Percentiles rank a stretch among this genome's conserved stretches.
These are phyloP conservation scores for Lycocorax pyrrhopterus DNA, from an alignment of 2,113 vertebrate genomes.

Conservation along the genomic window DNA sequence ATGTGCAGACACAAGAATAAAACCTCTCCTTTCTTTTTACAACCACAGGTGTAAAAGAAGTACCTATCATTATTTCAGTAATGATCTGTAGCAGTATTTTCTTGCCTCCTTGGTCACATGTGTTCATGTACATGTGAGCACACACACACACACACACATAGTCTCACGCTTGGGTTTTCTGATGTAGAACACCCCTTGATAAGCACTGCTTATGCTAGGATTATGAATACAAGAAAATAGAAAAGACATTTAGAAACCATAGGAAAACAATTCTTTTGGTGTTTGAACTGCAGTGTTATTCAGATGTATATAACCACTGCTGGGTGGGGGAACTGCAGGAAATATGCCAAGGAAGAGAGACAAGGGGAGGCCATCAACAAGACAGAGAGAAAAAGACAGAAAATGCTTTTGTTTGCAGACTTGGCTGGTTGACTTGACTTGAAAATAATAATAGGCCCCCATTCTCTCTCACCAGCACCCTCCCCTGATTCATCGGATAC, in stretches of 20 bases:
- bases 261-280: slow-evolving; percentile 31
- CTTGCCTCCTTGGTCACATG: neutral
- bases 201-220: neutral
- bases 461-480: neutral
- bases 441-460: slow-evolving; percentile 41
- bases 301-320: slow-evolving; percentile 19
- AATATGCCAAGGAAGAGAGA: slow-evolving; percentile 34
- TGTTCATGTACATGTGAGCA: neutral
- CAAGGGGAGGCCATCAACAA: slow-evolving; percentile 13
- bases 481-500: neutral
- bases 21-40: neutral
- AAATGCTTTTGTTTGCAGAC: slow-evolving; percentile 54
- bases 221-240: slow-evolving; percentile 12
- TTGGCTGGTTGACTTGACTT: slow-evolving; percentile 50
- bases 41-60: neutral
- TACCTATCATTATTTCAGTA: neutral
- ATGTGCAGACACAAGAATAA: neutral
- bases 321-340: slow-evolving; percentile 3
- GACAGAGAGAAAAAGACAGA: slow-evolving; percentile 25
- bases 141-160: rapidly evolving
- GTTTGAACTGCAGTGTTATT: slow-evolving; percentile 36
- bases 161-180: neutral
- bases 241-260: slow-evolving; percentile 22
- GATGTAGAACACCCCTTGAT: neutral
- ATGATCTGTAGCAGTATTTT: neutral